Percentiles rank a stretch among this genome's conserved stretches.
phyloP scores from a whole-genome alignment of 2,113 vertebrate species.

The Athene noctua region DNA sequence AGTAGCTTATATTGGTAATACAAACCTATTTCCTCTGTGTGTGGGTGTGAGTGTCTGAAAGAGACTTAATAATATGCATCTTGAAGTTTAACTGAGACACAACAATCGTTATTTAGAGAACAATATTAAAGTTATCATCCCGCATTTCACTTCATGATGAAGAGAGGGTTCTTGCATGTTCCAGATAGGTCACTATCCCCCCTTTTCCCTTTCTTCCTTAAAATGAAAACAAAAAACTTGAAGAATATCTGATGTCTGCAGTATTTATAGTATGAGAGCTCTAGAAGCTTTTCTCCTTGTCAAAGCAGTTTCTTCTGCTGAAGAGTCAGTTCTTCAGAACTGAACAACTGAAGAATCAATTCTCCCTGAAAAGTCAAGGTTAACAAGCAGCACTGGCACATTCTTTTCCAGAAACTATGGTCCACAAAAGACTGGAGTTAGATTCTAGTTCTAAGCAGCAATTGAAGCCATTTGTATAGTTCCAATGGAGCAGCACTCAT shows the following conservation, averaged over 20 bases:
- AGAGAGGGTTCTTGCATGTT: neutral
- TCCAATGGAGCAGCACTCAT: accelerated
- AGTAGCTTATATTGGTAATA: neutral
- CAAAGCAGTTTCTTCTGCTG: neutral
- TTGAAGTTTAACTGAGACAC: neutral
- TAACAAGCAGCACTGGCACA: neutral
- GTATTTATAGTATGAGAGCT: neutral
- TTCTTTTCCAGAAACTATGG: neutral
- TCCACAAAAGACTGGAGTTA: neutral
- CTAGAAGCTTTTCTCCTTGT: neutral
- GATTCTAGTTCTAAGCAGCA: neutral
- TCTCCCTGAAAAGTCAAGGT: neutral
- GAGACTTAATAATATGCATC: neutral
- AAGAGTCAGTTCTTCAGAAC: neutral
- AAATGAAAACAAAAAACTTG: neutral
- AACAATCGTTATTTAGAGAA: neutral
- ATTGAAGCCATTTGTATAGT: neutral
- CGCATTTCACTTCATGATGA: neutral
- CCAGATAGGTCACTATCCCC: neutral
- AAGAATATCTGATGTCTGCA: neutral
- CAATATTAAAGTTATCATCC: neutral
- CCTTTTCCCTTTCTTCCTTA: neutral
- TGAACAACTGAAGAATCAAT: neutral
- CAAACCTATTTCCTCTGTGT: neutral
- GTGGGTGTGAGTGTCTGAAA: neutral